phyloP scores from a whole-genome alignment of 30 jellyfish, hydroid and myxozoan genomes.

The Chrysaora quinquecirrha region DNA sequence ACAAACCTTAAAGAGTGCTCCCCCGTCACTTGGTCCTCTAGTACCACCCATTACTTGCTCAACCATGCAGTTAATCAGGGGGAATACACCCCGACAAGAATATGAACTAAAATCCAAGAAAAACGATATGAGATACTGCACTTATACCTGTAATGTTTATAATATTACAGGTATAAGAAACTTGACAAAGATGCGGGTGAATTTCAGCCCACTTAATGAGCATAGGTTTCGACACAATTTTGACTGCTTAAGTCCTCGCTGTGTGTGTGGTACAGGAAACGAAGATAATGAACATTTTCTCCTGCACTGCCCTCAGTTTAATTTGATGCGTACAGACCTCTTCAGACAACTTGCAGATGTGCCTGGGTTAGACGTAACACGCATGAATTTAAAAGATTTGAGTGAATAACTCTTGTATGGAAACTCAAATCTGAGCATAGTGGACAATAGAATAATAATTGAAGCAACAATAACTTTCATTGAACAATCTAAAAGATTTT shows the following conservation, averaged over 20 bases:
- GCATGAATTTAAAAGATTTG: constrained; percentile 15
- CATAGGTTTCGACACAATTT: constrained; percentile 10
- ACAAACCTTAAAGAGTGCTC: constrained; percentile 78
- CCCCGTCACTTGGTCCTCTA: constrained; percentile 66
- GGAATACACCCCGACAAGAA: constrained; percentile 80
- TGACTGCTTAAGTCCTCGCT: constrained; percentile 3
- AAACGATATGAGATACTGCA: neutral
- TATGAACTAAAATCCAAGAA: constrained; percentile 48
- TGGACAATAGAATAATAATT: no score
- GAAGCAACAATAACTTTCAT: constrained; percentile 23
- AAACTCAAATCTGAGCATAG: no score
- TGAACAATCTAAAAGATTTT: neutral
- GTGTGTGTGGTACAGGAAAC: constrained; percentile 25
- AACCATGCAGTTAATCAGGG: constrained; percentile 77
- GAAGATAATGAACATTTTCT: constrained; percentile 16
- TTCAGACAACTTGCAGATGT: no score
- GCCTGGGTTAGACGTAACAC: neutral
- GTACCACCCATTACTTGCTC: constrained; percentile 91
- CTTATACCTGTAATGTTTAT: neutral
- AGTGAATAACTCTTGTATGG: constrained; percentile 26
- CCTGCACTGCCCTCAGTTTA: no score
- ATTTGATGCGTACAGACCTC: no score
- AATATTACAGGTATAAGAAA: constrained; percentile 10
- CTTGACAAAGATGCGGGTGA: constrained; percentile 33
- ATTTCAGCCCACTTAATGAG: constrained; percentile 16